phyloP scores from a whole-genome alignment of 2,888 invertebrate genomes.

The Rhorus exstirpatorius region DNA sequence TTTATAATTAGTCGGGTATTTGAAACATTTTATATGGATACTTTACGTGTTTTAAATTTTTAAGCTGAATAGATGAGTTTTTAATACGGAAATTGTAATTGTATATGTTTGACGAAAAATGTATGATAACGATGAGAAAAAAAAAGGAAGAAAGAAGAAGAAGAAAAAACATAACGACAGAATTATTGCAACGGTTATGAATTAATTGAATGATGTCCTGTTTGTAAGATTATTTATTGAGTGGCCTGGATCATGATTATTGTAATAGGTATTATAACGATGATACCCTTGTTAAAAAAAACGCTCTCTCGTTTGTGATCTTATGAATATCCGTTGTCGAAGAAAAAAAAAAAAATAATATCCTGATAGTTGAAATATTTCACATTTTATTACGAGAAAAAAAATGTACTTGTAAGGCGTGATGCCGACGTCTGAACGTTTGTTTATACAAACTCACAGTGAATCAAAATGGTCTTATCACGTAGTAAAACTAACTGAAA shows the following conservation, averaged over 20 bases:
- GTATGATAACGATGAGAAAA: slow-evolving; percentile 52
- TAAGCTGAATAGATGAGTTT: slow-evolving; percentile 70
- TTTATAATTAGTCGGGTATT: slow-evolving; percentile 67
- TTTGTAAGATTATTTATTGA: slow-evolving; percentile 69
- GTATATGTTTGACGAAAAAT: slow-evolving; percentile 63
- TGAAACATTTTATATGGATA: slow-evolving; percentile 70
- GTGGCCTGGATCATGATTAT: slow-evolving; percentile 68
- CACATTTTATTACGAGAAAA: slow-evolving; percentile 65
- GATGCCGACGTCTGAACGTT: slow-evolving; percentile 39
- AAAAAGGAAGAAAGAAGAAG: slow-evolving; percentile 3
- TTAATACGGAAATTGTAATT: slow-evolving; percentile 68
- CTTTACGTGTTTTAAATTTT: slow-evolving; percentile 71
- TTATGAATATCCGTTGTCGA: slow-evolving; percentile 60
- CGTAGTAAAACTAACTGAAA: slow-evolving; percentile 43
- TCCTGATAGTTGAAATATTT: slow-evolving; percentile 63
- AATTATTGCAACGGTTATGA: slow-evolving; percentile 52
- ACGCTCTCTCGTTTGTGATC: slow-evolving; percentile 54
- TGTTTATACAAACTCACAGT: slow-evolving; percentile 37
- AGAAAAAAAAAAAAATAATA: slow-evolving; percentile 58
- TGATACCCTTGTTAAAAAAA: slow-evolving; percentile 57
- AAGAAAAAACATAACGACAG: slow-evolving; percentile 39
- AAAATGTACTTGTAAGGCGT: slow-evolving; percentile 47
- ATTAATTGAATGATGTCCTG: slow-evolving; percentile 60
- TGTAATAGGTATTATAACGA: slow-evolving; percentile 59
- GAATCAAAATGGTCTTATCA: slow-evolving; percentile 65